Evolutionary conservation across 2,888 invertebrate species (phyloP), one percentile per base, ranked within the genome.

Genomic region (Orchestes rusci): DNA sequence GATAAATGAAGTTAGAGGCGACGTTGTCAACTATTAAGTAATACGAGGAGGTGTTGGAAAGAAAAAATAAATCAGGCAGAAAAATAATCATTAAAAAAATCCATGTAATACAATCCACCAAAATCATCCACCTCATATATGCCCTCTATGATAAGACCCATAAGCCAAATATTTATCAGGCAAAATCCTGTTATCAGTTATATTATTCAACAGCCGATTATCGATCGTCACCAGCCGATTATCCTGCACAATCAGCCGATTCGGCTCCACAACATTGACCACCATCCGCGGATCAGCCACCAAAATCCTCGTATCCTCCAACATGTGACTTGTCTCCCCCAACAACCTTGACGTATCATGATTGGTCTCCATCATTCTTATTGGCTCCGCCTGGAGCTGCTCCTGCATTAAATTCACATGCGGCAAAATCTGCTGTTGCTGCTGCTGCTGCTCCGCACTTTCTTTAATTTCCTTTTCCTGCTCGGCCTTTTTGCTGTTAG

Each of bases 131-230:
- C n/a, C n/a, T 34, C 34, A 34, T 18, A 39, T 30, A 57, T 69
- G 68, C 8, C 67, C 66, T 36, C 68, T 56, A 51, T 67, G 66
- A 61, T 69, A 70, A 20, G 68, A 66, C 60, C 69, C 68, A 55
- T 69, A 69, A 5, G 64, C 54, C 43, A 70, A 57, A 61, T 69
- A 70, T 47, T 69, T 70, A 57, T 69, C 69, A n/a, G 66, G 58
- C 50, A 69, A 54, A 45, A 68, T 56, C 44, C 67, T 59, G 15
- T 59, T 60, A 29, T 53, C 43, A 47, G 50, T 54, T 38, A 63
- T 60, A 51, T 60, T 62, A 16, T 57, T 53, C 30, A 66, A 44
- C 27, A 67, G 50, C 36, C 65, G 52, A 39, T 63, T 65, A 36
- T 65, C 67, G 41, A 62, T 62, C 1, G 61, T 53, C 41, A 66